Percentiles rank a stretch among this genome's conserved stretches.
phyloP scores from a whole-genome alignment of 2,888 invertebrate genomes.

The Perithous albicinctus region DNA sequence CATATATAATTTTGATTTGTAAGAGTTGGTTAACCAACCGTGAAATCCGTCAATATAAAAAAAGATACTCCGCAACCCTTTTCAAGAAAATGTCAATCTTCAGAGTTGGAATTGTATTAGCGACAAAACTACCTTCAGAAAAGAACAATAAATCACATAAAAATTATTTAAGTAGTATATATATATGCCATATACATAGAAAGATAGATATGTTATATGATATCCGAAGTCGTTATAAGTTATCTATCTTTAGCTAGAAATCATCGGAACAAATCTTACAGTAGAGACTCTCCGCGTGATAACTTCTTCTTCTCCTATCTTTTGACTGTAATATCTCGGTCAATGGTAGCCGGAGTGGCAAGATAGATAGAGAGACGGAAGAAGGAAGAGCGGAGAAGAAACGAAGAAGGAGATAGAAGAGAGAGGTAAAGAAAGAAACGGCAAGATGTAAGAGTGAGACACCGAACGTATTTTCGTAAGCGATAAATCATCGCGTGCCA shows the following conservation, averaged over 20 bases:
- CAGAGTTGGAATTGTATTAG: too few relatives aligned
- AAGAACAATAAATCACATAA: too few relatives aligned
- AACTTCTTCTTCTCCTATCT: slow-evolving; percentile 68
- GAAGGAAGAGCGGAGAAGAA: slow-evolving; percentile 25
- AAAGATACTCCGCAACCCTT: too few relatives aligned
- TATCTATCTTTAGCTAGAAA: slow-evolving; percentile 44
- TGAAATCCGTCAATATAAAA: too few relatives aligned
- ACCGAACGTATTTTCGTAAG: slow-evolving; percentile 73
- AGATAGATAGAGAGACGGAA: slow-evolving; percentile 55
- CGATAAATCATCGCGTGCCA: slow-evolving; percentile 83
- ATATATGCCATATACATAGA: too few relatives aligned
- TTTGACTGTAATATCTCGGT: slow-evolving; percentile 69
- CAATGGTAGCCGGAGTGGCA: slow-evolving; percentile 65
- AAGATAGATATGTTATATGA: too few relatives aligned
- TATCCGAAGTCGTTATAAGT: slow-evolving; percentile 4
- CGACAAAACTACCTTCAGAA: too few relatives aligned
- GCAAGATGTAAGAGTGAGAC: slow-evolving; percentile 58
- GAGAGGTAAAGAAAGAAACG: slow-evolving; percentile 24
- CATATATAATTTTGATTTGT: too few relatives aligned
- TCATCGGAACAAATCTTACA: slow-evolving; percentile 59
- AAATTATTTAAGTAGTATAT: too few relatives aligned
- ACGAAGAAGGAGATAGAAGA: slow-evolving; percentile 1
- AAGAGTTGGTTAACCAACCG: too few relatives aligned
- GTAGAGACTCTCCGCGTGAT: slow-evolving; percentile 59
- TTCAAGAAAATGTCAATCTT: too few relatives aligned